These are phyloP conservation scores for Amphipyra berbera DNA, from an alignment of 2,888 invertebrate genomes.

Conservation along the genomic window DNA sequence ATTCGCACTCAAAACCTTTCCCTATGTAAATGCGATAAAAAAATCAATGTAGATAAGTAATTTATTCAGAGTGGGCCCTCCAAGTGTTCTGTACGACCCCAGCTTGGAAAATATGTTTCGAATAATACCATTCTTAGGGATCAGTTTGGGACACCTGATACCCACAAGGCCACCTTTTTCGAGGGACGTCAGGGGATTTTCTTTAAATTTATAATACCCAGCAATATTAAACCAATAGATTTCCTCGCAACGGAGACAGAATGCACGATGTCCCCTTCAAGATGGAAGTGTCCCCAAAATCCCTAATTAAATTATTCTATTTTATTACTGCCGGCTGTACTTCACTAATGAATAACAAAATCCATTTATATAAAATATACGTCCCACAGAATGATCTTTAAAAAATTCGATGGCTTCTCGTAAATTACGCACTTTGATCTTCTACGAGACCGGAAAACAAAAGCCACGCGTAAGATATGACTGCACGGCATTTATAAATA, in stretches of 20 bases:
- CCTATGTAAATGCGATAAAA: constrained; percentile 70
- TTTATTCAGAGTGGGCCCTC: constrained; percentile 84
- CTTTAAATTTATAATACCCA: constrained; percentile 68
- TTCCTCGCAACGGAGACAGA: constrained; percentile 18
- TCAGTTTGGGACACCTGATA: constrained; percentile 87
- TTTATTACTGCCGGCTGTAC: constrained; percentile 51
- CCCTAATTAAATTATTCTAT: constrained; percentile 54
- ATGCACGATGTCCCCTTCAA: constrained; percentile 36
- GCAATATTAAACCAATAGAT: constrained; percentile 57
- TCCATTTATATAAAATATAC: constrained; percentile 52
- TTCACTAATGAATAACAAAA: constrained; percentile 46
- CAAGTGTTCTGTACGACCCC: constrained; percentile 72
- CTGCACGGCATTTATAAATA: constrained; percentile 39
- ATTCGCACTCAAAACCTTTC: constrained; percentile 57
- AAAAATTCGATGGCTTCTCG: constrained; percentile 44
- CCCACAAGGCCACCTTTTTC: constrained; percentile 69
- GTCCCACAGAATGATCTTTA: constrained; percentile 38
- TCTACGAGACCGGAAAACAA: constrained; percentile 53
- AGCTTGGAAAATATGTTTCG: constrained; percentile 81
- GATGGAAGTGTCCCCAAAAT: constrained; percentile 34
- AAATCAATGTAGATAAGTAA: constrained; percentile 77
- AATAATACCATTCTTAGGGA: constrained; percentile 84
- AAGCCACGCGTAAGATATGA: constrained; percentile 42
- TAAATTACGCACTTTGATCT: constrained; percentile 61
- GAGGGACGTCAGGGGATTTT: constrained; percentile 70